Percentiles rank a stretch among this genome's conserved stretches.
Conservation (phyloP, 2,113 vertebrate species). For the Bubalus kerabau region DNA sequence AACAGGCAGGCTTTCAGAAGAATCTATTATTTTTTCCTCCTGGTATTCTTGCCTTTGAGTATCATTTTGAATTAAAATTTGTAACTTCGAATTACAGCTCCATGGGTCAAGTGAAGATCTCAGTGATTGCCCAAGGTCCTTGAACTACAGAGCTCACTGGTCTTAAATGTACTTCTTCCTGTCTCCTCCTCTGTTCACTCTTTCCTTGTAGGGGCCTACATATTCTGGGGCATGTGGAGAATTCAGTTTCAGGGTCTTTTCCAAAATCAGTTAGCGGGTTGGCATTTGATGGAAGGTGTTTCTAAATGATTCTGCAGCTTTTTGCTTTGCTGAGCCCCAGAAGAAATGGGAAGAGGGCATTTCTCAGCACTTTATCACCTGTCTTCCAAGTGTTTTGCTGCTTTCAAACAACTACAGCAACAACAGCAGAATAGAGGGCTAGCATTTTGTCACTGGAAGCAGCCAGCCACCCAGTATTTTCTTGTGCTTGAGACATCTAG, state of each 20-base stretch:
- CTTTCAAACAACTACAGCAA: neutral
- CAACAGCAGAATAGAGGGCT: neutral
- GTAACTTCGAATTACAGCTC: neutral
- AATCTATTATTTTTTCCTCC: neutral
- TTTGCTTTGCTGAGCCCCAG: neutral
- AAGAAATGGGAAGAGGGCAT: neutral
- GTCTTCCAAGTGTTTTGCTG: neutral
- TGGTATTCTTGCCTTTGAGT: neutral
- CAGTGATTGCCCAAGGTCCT: too few relatives aligned
- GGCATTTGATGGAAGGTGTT: neutral
- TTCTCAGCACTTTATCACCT: neutral
- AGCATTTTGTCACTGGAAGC: neutral
- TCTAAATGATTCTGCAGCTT: neutral
- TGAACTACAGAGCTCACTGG: neutral
- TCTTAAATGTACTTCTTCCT: neutral
- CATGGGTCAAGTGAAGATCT: neutral
- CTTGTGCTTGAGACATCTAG: neutral
- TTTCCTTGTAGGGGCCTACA: neutral
- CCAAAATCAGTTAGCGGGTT: neutral
- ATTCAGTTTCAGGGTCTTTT: neutral
- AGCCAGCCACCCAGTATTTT: neutral
- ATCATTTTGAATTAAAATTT: neutral
- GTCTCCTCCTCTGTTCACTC: rapidly evolving
- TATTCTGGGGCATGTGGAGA: neutral
- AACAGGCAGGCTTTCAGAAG: neutral